These are phyloP conservation scores for Lepidochitona cinerea DNA, from an alignment of 2,888 invertebrate genomes.

Conservation along the genomic window DNA sequence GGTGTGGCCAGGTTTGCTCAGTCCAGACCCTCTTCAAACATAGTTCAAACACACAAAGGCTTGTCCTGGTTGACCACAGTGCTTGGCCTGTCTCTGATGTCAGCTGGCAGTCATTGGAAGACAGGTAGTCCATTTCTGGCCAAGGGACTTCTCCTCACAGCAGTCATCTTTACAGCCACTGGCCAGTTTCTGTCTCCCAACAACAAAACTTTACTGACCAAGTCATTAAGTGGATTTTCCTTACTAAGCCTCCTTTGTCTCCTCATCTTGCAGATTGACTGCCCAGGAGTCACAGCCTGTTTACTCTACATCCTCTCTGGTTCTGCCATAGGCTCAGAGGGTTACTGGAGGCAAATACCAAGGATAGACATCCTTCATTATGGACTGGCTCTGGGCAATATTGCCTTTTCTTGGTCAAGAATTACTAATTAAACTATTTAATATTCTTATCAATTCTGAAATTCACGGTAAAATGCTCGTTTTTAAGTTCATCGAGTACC, in stretches of 20 bases:
- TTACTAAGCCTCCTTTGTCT: constrained; percentile 52
- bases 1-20: constrained; percentile 56
- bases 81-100: constrained; percentile 53
- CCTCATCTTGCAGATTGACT: constrained; percentile 41
- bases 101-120: constrained; percentile 51
- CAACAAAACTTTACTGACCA: constrained; percentile 37
- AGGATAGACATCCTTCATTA: constrained; percentile 63
- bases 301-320: constrained; percentile 52
- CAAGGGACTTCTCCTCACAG: constrained; percentile 45
- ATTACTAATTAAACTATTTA: too few relatives aligned
- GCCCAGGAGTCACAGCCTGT: constrained; percentile 50
- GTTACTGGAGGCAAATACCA: constrained; percentile 41
- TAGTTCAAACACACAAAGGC: constrained; percentile 46
- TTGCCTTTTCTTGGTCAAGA: background rate
- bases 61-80: constrained; percentile 52
- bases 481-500: too few relatives aligned
- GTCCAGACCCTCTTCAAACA: constrained; percentile 33
- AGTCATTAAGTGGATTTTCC: constrained; percentile 56
- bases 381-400: constrained; percentile 28
- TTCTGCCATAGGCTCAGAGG: constrained; percentile 52
- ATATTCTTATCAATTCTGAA: too few relatives aligned
- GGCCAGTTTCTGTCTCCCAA: constrained; percentile 36
- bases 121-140: constrained; percentile 40
- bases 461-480: too few relatives aligned
- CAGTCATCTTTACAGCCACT: constrained; percentile 35